phyloP scores from a whole-genome alignment of 2,113 vertebrate genomes.

The Barbus barbus region DNA sequence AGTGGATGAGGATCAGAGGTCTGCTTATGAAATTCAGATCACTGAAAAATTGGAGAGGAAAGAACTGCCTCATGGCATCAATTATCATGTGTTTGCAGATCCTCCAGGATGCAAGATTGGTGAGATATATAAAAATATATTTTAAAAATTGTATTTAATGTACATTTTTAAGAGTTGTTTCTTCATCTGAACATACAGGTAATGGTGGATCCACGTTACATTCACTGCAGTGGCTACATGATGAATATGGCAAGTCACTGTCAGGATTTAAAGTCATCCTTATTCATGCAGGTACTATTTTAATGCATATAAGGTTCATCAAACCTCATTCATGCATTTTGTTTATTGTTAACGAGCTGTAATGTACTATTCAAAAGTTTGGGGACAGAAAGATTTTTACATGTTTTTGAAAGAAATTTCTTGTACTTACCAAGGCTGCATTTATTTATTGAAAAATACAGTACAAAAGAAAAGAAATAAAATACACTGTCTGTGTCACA shows the following conservation, averaged over 20 bases:
- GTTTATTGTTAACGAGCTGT: not conserved
- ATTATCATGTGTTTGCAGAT: conserved; percentile 85
- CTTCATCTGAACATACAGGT: conserved; percentile 71
- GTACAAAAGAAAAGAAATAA: not conserved
- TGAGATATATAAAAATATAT: conserved; percentile 51
- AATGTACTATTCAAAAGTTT: not conserved
- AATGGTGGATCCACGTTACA: conserved; percentile 93
- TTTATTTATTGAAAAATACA: not conserved
- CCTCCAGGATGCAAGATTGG: conserved; percentile 87
- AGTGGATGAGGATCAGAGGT: conserved; percentile 80
- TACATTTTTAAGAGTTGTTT: not conserved
- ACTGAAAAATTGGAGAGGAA: conserved; percentile 76
- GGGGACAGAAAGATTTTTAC: not conserved
- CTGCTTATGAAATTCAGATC: conserved; percentile 83
- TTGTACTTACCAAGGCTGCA: too few species aligned
- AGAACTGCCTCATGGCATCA: conserved; percentile 80
- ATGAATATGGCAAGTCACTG: conserved; percentile 80
- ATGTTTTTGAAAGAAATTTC: not conserved
- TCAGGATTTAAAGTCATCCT: conserved; percentile 79
- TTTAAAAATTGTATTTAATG: not conserved
- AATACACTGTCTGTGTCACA: too few species aligned
- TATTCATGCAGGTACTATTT: conserved; percentile 87
- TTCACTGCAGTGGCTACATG: conserved; percentile 77
- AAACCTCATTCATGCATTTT: not conserved
- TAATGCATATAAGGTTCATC: not conserved